Evolutionary conservation across 2,888 invertebrate species (phyloP).

Genomic region (Nemotelus pantherinus): DNA sequence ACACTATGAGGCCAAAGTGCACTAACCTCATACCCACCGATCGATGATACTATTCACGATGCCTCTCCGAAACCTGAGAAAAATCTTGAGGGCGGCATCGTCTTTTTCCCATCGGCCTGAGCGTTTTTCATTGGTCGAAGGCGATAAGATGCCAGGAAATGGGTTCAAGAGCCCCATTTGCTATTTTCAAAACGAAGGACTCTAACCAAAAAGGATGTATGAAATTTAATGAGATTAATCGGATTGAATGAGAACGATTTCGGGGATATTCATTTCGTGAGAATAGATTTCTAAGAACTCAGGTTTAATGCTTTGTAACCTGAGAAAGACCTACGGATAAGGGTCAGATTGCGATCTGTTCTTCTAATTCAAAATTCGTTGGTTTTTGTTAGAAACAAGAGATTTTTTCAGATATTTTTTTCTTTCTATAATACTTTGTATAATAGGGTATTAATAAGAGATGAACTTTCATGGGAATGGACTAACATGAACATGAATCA

Average conservation of each 20-base stretch:
- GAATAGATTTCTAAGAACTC: conserved; percentile 25
- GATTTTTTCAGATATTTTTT: no score
- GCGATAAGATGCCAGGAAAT: conserved; percentile 11
- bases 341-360: conserved; percentile 10
- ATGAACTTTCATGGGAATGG: no score
- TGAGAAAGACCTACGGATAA: neutral
- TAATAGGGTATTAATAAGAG: no score
- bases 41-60: neutral
- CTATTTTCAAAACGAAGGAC: conserved; percentile 14
- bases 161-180: conserved; percentile 12
- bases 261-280: neutral
- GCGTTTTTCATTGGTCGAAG: neutral
- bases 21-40: conserved; percentile 6
- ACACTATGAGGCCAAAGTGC: conserved; percentile 34
- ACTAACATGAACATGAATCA: no score
- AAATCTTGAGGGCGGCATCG: conserved; percentile 6
- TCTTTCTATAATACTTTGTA: no score
- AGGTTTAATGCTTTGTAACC: neutral
- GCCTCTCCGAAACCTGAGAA: conserved; percentile 26
- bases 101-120: neutral
- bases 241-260: neutral
- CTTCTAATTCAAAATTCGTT: neutral
- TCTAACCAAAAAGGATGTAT: conserved; percentile 14
- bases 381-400: no score
- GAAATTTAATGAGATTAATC: neutral